Evolutionary conservation across 2,113 vertebrate species (phyloP).

Genomic region (Lepus americanus): DNA sequence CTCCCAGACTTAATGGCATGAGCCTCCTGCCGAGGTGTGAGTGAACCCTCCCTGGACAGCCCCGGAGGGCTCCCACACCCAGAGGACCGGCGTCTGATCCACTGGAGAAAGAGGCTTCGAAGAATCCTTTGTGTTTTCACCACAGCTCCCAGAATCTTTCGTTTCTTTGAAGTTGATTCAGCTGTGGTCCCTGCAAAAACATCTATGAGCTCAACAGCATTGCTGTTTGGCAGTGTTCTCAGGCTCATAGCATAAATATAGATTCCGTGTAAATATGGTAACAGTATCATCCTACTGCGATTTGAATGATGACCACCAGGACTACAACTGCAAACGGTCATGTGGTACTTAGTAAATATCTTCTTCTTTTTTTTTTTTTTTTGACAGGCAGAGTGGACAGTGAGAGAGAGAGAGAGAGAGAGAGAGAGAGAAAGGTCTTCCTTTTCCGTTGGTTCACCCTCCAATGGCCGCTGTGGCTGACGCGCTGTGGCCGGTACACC

Average conservation of each 20-base stretch:
- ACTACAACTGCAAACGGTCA: neutral
- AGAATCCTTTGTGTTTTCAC: neutral
- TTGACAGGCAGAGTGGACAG: too few relatives aligned
- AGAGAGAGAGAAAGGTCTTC: too few relatives aligned
- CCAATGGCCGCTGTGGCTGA: too few relatives aligned
- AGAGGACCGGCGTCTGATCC: neutral
- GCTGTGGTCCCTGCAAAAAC: conserved; percentile 35
- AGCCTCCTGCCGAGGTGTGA: conserved; percentile 91
- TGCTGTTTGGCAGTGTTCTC: conserved; percentile 33
- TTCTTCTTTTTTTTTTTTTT: neutral
- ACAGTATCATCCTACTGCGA: neutral
- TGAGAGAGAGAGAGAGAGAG: too few relatives aligned
- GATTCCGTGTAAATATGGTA: neutral
- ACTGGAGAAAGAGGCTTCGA: neutral
- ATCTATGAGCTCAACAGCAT: neutral
- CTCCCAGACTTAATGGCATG: conserved; percentile 97
- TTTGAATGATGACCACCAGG: neutral
- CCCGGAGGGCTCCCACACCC: conserved; percentile 58
- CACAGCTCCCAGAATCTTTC: neutral
- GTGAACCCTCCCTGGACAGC: conserved; percentile 89
- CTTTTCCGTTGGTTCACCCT: too few relatives aligned
- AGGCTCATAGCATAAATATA: conserved; percentile 10
- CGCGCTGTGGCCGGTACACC: too few relatives aligned
- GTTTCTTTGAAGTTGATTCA: conserved; percentile 33
- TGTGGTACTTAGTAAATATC: neutral